Evolutionary conservation across 2,797 vertebrate species (phyloP).

Genomic region (Naso thynnoides): DNA sequence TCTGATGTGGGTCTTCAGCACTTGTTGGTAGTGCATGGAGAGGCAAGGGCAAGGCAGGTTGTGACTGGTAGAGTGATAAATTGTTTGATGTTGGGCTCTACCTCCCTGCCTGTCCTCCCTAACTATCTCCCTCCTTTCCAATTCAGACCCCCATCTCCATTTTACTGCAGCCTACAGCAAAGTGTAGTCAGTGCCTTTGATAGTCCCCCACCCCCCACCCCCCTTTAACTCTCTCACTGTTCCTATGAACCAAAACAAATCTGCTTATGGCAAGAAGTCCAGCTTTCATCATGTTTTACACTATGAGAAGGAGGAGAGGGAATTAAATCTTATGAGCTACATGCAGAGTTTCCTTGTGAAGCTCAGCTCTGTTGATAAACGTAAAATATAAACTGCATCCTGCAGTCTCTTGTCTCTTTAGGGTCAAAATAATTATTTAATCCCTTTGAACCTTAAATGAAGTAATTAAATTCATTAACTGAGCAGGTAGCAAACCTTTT

Average conservation of each 20-base stretch:
- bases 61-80: slow-evolving; percentile 79
- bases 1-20: slow-evolving; percentile 73
- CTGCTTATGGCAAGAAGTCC: slow-evolving; percentile 36
- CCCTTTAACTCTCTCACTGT: slow-evolving; percentile 22
- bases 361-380: slow-evolving; percentile 16
- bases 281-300: slow-evolving; percentile 36
- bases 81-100: slow-evolving; percentile 77
- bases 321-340: slow-evolving; percentile 28
- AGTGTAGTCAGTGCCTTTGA: slow-evolving; percentile 55
- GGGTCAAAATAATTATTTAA: slow-evolving; percentile 33
- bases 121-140: slow-evolving; percentile 52
- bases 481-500: slow-evolving; percentile 35
- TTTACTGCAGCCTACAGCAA: slow-evolving; percentile 68
- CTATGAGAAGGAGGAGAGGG: slow-evolving; percentile 7
- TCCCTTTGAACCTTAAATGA: slow-evolving; percentile 51
- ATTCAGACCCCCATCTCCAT: slow-evolving; percentile 61
- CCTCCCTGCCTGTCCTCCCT: slow-evolving; percentile 49
- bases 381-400: slow-evolving; percentile 5
- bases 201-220: not conserved
- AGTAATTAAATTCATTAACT: slow-evolving; percentile 44
- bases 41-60: slow-evolving; percentile 69
- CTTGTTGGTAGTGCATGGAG: slow-evolving; percentile 64
- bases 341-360: not conserved
- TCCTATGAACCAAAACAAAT: slow-evolving; percentile 51
- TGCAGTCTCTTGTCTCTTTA: slow-evolving; percentile 6